phyloP scores from a whole-genome alignment of 2,113 vertebrate species.

The Amblyopsis rosae region DNA sequence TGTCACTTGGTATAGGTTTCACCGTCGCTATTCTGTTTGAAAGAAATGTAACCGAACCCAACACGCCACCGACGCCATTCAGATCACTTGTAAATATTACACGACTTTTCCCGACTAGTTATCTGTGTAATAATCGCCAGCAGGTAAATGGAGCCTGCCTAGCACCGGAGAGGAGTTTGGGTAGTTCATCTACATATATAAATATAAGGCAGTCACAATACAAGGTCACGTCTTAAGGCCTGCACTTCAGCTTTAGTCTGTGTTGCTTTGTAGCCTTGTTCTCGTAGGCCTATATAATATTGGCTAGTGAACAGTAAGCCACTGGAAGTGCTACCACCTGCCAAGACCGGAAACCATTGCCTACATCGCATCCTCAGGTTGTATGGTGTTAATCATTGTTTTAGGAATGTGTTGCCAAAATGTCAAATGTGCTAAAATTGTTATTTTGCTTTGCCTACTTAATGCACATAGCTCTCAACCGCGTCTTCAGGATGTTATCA shows the following conservation, averaged over 20 bases:
- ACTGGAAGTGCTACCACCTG: constrained; percentile 6
- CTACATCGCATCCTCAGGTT: constrained; percentile 51
- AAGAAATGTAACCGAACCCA: constrained; percentile 73
- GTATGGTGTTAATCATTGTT: constrained; percentile 39
- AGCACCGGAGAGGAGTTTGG: constrained; percentile 66
- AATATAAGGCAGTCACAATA: constrained; percentile 54
- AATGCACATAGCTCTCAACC: too few species aligned
- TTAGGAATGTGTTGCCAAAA: too few species aligned
- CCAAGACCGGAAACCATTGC: background rate
- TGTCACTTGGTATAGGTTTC: constrained; percentile 70
- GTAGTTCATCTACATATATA: constrained; percentile 58
- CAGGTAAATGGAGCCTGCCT: constrained; percentile 81
- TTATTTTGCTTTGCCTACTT: too few species aligned
- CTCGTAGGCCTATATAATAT: background rate
- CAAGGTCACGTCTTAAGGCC: background rate
- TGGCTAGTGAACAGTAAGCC: constrained; percentile 12
- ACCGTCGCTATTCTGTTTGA: constrained; percentile 61
- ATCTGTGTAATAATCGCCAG: constrained; percentile 85
- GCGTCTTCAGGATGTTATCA: too few species aligned
- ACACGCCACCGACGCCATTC: constrained; percentile 22
- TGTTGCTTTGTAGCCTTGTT: too few species aligned
- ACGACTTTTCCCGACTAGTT: constrained; percentile 69
- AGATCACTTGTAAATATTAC: constrained; percentile 73
- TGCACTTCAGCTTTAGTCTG: too few species aligned
- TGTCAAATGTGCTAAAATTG: too few species aligned